Conservation (phyloP, 2,888 invertebrate species). For the Liopterus haemorrhoidalis region DNA sequence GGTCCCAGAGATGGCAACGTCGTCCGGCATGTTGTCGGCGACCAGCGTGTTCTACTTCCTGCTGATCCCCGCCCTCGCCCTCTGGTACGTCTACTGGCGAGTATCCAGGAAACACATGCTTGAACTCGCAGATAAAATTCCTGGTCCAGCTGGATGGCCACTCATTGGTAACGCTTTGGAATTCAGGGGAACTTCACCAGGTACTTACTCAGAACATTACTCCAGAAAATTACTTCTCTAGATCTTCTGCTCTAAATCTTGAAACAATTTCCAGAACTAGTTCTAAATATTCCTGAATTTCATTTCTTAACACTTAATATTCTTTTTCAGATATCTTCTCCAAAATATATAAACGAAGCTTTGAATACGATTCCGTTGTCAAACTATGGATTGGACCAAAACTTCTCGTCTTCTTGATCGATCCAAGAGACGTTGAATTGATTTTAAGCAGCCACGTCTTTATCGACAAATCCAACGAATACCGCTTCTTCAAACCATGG, state of each 20-base stretch:
- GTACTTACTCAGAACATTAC: slow-evolving; percentile 46
- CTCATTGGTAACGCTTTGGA: slow-evolving; percentile 70
- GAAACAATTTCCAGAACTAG: not conserved
- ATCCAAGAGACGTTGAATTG: slow-evolving; percentile 72
- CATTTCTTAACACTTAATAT: too few relatives aligned
- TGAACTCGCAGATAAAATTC: slow-evolving; percentile 64
- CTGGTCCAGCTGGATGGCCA: slow-evolving; percentile 68
- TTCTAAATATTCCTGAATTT: not conserved
- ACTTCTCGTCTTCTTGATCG: slow-evolving; percentile 65
- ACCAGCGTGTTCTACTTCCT: slow-evolving; percentile 66
- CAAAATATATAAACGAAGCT: slow-evolving; percentile 52
- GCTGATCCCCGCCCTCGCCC: slow-evolving; percentile 59
- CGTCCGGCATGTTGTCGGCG: slow-evolving; percentile 40
- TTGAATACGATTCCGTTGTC: slow-evolving; percentile 54
- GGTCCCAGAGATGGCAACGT: slow-evolving; percentile 39
- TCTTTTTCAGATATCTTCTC: slow-evolving; percentile 61
- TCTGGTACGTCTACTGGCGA: slow-evolving; percentile 72
- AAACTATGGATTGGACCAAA: slow-evolving; percentile 74
- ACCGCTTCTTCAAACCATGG: slow-evolving; percentile 78
- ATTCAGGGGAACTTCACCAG: slow-evolving; percentile 64
- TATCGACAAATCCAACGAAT: slow-evolving; percentile 74
- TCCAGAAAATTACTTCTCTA: not conserved
- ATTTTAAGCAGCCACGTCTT: slow-evolving; percentile 73
- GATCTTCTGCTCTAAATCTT: not conserved
- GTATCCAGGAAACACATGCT: slow-evolving; percentile 65